Conservation (phyloP, 2,888 invertebrate species). For the Cynaeus angustus region DNA sequence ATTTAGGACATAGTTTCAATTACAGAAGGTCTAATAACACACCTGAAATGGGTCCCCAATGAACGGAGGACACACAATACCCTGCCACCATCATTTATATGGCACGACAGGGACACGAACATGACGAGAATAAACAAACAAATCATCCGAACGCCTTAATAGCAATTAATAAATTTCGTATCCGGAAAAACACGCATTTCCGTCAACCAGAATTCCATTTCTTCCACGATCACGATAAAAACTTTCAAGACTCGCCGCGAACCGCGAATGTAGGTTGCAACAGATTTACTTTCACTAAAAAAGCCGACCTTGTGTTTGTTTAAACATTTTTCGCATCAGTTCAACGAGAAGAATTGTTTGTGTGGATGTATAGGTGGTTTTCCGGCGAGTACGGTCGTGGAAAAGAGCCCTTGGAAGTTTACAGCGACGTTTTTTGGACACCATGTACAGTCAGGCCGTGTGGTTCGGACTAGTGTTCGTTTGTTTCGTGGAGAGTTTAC, state of each 20-base stretch:
- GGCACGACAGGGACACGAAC: conserved; percentile 52
- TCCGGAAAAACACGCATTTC: conserved; percentile 7
- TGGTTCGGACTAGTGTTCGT: conserved; percentile 67
- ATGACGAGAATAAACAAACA: conserved; percentile 58
- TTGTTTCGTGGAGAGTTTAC: conserved; percentile 55
- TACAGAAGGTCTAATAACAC: conserved; percentile 62
- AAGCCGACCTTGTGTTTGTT: conserved; percentile 47
- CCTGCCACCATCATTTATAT: conserved; percentile 51
- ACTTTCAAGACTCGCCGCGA: conserved; percentile 2
- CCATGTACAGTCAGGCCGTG: conserved; percentile 28
- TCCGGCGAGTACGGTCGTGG: conserved; percentile 2
- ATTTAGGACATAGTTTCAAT: conserved; percentile 62
- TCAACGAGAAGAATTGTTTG: conserved; percentile 21
- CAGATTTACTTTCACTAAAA: conserved; percentile 44
- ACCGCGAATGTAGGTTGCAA: conserved; percentile 38
- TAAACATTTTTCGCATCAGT: conserved; percentile 39
- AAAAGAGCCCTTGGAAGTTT: no score
- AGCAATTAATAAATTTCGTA: conserved; percentile 36
- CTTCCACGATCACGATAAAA: no score
- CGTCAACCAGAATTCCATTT: conserved; percentile 1
- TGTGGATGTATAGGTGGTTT: conserved; percentile 28
- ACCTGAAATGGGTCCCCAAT: conserved; percentile 62
- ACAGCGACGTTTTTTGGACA: conserved; percentile 18
- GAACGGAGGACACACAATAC: conserved; percentile 58
- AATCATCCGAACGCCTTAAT: conserved; percentile 52